Conservation (phyloP, 1,140 invertebrate species). For the Microplitis demolitor region DNA sequence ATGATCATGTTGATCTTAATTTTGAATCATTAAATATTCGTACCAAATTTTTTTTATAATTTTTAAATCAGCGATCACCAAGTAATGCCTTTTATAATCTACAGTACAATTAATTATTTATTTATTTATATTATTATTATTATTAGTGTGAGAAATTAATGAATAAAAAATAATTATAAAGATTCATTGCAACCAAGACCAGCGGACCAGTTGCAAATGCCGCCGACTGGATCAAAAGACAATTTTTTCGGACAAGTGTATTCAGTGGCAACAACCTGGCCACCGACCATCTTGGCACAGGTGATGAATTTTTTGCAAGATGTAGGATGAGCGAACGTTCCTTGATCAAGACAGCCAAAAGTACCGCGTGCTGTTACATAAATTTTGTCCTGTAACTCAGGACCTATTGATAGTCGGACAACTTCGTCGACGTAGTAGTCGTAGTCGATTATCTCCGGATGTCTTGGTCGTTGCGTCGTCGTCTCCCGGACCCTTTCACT, state of each 20-base stretch:
- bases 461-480: slow-evolving; percentile 47
- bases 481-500: slow-evolving; percentile 38
- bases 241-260: slow-evolving; percentile 84
- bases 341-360: slow-evolving; percentile 82
- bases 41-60: neutral
- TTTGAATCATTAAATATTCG: neutral
- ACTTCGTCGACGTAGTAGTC: slow-evolving; percentile 73
- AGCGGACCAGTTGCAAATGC: slow-evolving; percentile 87
- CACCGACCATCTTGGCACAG: slow-evolving; percentile 80
- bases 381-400: slow-evolving; percentile 65
- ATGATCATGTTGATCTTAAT: neutral
- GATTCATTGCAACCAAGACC: slow-evolving; percentile 74
- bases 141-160: neutral
- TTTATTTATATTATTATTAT: slow-evolving; percentile 4
- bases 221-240: slow-evolving; percentile 85
- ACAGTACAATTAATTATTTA: neutral
- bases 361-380: slow-evolving; percentile 61
- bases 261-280: slow-evolving; percentile 78
- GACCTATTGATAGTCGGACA: slow-evolving; percentile 63
- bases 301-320: slow-evolving; percentile 89
- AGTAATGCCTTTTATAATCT: neutral
- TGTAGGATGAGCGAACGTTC: slow-evolving; percentile 85
- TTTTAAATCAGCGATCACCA: neutral
- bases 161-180: slow-evolving; percentile 5
- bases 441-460: slow-evolving; percentile 62